These are phyloP conservation scores for Lordiphosa mommai DNA, from an alignment of 1,140 invertebrate species.

Conservation along the genomic window DNA sequence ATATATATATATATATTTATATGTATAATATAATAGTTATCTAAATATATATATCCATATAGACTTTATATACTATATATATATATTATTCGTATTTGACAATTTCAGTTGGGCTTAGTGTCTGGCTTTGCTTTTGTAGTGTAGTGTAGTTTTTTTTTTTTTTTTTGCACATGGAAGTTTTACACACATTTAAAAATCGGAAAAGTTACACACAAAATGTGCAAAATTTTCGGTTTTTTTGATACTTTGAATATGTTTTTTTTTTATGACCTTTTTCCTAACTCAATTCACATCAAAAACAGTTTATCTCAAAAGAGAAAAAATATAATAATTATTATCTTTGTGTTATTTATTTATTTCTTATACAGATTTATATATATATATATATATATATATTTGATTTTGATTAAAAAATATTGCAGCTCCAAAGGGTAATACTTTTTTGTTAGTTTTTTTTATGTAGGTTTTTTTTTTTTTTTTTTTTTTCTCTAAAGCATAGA, in stretches of 20 bases:
- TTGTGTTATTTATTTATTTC: conserved; percentile 34
- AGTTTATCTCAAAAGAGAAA: conserved; percentile 70
- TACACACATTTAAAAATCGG: conserved; percentile 67
- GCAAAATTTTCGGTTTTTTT: conserved; percentile 48
- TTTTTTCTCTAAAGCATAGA: conserved; percentile 42
- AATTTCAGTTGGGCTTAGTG: conserved; percentile 77
- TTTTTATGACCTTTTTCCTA: conserved; percentile 45
- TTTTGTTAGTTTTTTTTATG: conserved; percentile 42
- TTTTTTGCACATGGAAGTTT: conserved; percentile 69
- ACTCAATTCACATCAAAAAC: conserved; percentile 74
- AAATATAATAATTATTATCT: conserved; percentile 76
- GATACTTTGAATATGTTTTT: conserved; percentile 64
- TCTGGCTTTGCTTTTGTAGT: conserved; percentile 69
- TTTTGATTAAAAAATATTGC: conserved; percentile 75
- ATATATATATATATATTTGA: conserved; percentile 17
- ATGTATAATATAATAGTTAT: conserved; percentile 68
- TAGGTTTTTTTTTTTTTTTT: conserved; percentile 12
- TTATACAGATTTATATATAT: conserved; percentile 21
- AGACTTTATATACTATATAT: conserved; percentile 54
- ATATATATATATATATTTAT: conserved; percentile 48
- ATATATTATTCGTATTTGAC: conserved; percentile 62
- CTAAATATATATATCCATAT: conserved; percentile 73
- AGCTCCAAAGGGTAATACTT: conserved; percentile 75
- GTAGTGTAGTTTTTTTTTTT: conserved; percentile 52
- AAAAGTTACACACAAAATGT: conserved; percentile 68